Evolutionary conservation across 2,113 vertebrate species (phyloP), one percentile per base, ranked within the genome.

Genomic region (Cavia porcellus): DNA sequence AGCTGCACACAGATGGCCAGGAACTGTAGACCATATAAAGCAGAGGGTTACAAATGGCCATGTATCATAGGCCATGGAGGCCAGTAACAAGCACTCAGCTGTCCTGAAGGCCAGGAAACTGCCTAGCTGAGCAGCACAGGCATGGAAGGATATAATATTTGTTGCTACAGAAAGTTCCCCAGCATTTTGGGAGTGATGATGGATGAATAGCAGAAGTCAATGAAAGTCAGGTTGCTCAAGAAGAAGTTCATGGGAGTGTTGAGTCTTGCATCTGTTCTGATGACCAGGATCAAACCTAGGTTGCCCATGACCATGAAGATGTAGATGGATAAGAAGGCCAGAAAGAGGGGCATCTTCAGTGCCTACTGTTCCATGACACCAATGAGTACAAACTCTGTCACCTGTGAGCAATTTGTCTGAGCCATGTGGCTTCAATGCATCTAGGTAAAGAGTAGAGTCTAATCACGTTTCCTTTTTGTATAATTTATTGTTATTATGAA

Each of bases 1-100:
- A 97, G 90, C 74, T 80, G 94, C 57, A 89, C 24, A 22, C 97
- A 97, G 68, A 96, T 32, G 45, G 77, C 15, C 25, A 92, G 95
- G 19, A 90, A 97, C 97, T 97, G 98, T 0, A 86, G 0, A 94
- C 62, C 94, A 38, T 96, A 1, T 96, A 98, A 9, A 96, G 89
- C 0, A 98, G 83, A n/a, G 96, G 96, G 17, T 96, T 97, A 19
- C 98, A 98, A 77, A 98, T 96, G 83, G 97, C 96, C 83, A 97
- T 90, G 2, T 97, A 97, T 97, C 97, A 68, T 96, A 97, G 20
- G 98, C 97, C 95, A 97, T 97, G 74, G 94, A 93, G 55, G 95
- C 94, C 14, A 98, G 82, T 0, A 97, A 45, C 82, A 97, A 81
- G 9, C 97, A 95, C 20, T 97, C 94, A 0, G 92, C 32, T 0